These are phyloP conservation scores for Sebastes flavidus DNA, from an alignment of 2,797 vertebrate species.

Conservation along the genomic window DNA sequence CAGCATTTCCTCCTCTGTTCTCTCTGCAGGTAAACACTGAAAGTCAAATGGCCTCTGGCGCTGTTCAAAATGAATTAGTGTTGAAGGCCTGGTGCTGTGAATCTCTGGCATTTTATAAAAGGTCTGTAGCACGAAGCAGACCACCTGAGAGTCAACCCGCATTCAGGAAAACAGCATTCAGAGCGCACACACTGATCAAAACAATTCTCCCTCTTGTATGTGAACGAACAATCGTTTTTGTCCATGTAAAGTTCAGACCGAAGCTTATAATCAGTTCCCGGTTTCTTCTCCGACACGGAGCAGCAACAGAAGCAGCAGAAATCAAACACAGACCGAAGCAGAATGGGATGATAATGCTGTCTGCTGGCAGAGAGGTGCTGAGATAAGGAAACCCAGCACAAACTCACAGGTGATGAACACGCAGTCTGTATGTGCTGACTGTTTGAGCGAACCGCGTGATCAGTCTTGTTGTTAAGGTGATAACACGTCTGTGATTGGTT, in stretches of 20 bases:
- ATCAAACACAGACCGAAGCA: constrained; percentile 24
- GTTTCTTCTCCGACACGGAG: neutral
- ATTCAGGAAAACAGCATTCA: constrained; percentile 25
- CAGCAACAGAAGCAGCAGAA: neutral
- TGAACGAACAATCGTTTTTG: constrained; percentile 10
- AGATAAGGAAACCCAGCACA: constrained; percentile 42
- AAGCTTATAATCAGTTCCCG: neutral
- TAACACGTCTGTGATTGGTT: constrained; percentile 20
- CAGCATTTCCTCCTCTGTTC: neutral
- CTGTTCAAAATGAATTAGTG: constrained; percentile 70
- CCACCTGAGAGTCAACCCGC: constrained; percentile 44
- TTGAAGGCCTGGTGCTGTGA: constrained; percentile 51
- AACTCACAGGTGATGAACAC: constrained; percentile 10
- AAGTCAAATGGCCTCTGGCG: constrained; percentile 67
- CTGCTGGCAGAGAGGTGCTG: constrained; percentile 24
- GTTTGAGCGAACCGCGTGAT: constrained; percentile 9
- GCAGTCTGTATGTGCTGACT: neutral
- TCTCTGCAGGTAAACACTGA: constrained; percentile 57
- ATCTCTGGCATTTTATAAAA: constrained; percentile 80
- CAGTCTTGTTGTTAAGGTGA: neutral
- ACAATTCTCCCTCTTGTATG: neutral
- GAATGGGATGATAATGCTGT: constrained; percentile 33
- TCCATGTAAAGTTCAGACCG: constrained; percentile 19
- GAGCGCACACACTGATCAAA: constrained; percentile 27
- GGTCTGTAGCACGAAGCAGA: constrained; percentile 63